Conservation (phyloP, 2,888 invertebrate genomes). For the Sipunculus nudus region DNA sequence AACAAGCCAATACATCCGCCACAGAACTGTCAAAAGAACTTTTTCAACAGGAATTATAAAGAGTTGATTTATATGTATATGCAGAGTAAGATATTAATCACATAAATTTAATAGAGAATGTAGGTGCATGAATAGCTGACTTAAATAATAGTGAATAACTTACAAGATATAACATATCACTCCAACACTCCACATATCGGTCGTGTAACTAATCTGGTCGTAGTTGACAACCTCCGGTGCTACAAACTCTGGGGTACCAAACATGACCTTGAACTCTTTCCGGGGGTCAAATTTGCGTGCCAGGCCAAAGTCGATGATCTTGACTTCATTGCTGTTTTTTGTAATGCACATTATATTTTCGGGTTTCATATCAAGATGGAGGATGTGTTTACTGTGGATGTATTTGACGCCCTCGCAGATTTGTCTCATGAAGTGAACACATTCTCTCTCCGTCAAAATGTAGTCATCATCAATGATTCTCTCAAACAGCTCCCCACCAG, state of each 20-base stretch:
- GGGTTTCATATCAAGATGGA: slow-evolving; percentile 98
- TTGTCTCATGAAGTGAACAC: slow-evolving; percentile 96
- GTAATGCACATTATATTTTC: slow-evolving; percentile 98
- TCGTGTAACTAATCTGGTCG: slow-evolving; percentile 59
- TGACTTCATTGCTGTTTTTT: slow-evolving; percentile 93
- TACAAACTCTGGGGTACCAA: slow-evolving; percentile 67
- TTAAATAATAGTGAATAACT: no score
- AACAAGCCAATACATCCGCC: no score
- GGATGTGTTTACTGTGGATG: slow-evolving; percentile 91
- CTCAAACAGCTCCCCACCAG: slow-evolving; percentile 98
- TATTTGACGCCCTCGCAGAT: slow-evolving; percentile 94
- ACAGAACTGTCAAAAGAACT: no score
- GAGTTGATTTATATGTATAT: no score
- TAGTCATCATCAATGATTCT: slow-evolving; percentile 98
- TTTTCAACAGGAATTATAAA: no score
- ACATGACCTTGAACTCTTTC: slow-evolving; percentile 77
- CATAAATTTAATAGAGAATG: no score
- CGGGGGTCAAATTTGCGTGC: slow-evolving; percentile 91
- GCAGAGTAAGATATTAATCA: no score
- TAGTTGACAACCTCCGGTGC: slow-evolving; percentile 66
- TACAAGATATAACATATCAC: slow-evolving; percentile 66
- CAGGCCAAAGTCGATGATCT: slow-evolving; percentile 98
- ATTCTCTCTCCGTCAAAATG: slow-evolving; percentile 92
- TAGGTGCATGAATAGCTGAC: no score
- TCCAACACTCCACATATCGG: slow-evolving; percentile 66